These are phyloP conservation scores for Timema cristinae DNA, from an alignment of 2,888 invertebrate genomes.

Conservation along the genomic window DNA sequence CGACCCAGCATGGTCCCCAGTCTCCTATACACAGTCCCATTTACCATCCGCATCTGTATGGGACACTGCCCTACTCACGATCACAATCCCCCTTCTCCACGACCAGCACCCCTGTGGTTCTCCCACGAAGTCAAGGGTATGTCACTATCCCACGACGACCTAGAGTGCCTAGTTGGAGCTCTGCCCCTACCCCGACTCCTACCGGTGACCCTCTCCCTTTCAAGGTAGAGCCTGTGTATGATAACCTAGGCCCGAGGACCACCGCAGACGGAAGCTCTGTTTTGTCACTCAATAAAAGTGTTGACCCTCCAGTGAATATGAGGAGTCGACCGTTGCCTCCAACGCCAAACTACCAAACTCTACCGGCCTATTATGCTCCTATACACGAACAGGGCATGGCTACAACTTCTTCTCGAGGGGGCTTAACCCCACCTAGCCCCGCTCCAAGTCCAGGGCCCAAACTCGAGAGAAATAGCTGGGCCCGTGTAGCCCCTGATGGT, in stretches of 20 bases:
- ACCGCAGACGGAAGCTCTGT: conserved; percentile 84
- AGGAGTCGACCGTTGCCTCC: conserved; percentile 42
- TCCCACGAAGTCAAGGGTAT: conserved; percentile 69
- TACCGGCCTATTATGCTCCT: conserved; percentile 37
- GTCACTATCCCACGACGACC: conserved; percentile 83
- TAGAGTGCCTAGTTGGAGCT: conserved; percentile 77
- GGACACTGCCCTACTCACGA: conserved; percentile 74
- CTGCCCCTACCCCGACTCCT: conserved; percentile 39
- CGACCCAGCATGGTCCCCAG: conserved; percentile 43
- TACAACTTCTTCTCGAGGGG: too few species aligned
- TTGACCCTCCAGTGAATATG: conserved; percentile 15
- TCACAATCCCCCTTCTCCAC: conserved; percentile 56
- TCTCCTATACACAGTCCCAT: conserved; percentile 38
- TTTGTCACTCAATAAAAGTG: conserved; percentile 69
- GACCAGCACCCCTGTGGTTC: conserved; percentile 56
- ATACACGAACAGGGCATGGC: conserved; percentile 10
- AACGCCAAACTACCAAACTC: conserved; percentile 58
- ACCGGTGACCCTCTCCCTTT: conserved; percentile 39
- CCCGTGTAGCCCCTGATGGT: too few species aligned
- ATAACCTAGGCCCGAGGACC: conserved; percentile 77
- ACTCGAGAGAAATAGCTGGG: too few species aligned
- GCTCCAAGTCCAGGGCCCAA: too few species aligned
- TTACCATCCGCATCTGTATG: conserved; percentile 56
- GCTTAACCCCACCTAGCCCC: too few species aligned
- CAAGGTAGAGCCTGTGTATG: conserved; percentile 71